Percentiles rank a stretch among this genome's conserved stretches.
Conservation (phyloP, 2,113 vertebrate genomes). For the Pangasianodon hypophthalmus region DNA sequence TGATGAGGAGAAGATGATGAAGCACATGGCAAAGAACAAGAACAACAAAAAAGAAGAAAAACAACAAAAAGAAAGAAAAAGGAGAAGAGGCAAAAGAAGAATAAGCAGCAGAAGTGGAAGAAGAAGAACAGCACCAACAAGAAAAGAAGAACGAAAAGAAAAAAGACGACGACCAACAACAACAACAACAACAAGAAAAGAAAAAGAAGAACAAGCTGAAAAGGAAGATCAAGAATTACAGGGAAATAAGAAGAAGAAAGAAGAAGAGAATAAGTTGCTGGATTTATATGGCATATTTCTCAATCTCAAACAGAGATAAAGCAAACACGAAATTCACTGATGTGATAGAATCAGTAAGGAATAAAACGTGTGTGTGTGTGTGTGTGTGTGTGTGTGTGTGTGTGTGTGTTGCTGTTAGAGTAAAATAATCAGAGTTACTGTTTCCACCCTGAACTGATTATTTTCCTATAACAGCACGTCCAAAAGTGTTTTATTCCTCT, state of each 20-base stretch:
- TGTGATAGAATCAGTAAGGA: background rate
- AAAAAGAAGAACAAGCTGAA: background rate
- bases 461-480: background rate
- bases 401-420: background rate
- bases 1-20: too few relatives aligned
- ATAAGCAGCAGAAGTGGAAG: background rate
- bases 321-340: background rate
- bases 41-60: background rate
- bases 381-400: background rate
- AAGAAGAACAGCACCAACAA: background rate
- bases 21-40: background rate
- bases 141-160: background rate
- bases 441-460: constrained; percentile 72
- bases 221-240: background rate
- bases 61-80: background rate
- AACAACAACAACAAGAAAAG: background rate
- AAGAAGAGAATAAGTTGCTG: background rate
- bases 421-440: constrained; percentile 64
- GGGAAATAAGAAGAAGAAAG: background rate
- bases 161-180: background rate
- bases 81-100: background rate
- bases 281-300: background rate
- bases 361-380: background rate
- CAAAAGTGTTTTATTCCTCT: background rate
- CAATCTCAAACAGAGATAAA: background rate